Percentiles rank a stretch among this genome's conserved stretches.
These are phyloP conservation scores for Naja naja DNA, from an alignment of 2,113 vertebrate species.

Conservation along the genomic window DNA sequence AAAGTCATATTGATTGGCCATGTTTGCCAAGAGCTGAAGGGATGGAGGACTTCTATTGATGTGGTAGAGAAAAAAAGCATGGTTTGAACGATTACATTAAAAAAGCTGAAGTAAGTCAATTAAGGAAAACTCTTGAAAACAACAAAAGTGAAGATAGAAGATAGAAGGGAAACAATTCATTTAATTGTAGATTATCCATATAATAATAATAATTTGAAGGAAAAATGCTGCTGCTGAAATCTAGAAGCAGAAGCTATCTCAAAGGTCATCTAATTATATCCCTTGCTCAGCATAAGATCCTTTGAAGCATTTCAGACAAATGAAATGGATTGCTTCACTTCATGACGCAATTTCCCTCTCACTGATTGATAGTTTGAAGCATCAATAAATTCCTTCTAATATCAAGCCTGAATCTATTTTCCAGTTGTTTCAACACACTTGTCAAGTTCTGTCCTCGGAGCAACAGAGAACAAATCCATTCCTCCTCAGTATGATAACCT, in stretches of 20 bases:
- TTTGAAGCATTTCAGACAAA: not conserved
- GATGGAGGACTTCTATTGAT: not conserved
- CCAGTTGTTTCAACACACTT: not conserved
- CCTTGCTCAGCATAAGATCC: not conserved
- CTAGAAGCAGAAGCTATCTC: not conserved
- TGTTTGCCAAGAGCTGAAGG: not conserved
- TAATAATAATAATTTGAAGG: not conserved
- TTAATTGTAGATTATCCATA: not conserved
- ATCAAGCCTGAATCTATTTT: not conserved
- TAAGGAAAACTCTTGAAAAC: not conserved
- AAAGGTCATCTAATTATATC: not conserved
- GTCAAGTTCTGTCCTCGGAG: not conserved
- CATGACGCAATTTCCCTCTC: not conserved
- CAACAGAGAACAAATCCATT: not conserved
- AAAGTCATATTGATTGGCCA: not conserved
- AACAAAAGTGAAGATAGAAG: not conserved
- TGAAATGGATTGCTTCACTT: not conserved
- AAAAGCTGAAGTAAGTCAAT: not conserved
- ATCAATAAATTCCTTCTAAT: not conserved
- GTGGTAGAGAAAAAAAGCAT: not conserved
- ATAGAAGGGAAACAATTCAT: not conserved
- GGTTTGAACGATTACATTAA: not conserved
- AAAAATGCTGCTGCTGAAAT: not conserved
- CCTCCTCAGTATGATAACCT: not conserved
- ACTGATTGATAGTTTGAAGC: not conserved